These are phyloP conservation scores for Drosophila fuyamai DNA, from an alignment of 1,140 invertebrate species.

Conservation along the genomic window DNA sequence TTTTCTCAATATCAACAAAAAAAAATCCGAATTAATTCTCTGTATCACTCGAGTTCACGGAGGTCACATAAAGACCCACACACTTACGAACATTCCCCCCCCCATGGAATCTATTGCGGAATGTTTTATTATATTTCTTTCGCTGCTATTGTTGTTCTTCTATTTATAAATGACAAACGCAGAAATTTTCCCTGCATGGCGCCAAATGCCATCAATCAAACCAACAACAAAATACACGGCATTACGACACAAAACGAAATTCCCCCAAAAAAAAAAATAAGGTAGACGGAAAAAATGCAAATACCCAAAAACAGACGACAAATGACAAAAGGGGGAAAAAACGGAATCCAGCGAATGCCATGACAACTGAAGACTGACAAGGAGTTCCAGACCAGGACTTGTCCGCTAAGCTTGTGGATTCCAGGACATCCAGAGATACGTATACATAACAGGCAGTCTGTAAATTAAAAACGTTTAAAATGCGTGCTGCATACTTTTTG, in stretches of 20 bases:
- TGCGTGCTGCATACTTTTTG: constrained; percentile 67
- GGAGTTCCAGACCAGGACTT: constrained; percentile 34
- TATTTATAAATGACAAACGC: constrained; percentile 61
- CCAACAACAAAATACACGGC: constrained; percentile 43
- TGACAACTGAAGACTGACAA: constrained; percentile 55
- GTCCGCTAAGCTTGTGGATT: constrained; percentile 39
- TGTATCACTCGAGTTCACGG: constrained; percentile 32
- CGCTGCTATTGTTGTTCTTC: constrained; percentile 25
- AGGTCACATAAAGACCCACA: constrained; percentile 21
- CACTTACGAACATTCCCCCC: not conserved
- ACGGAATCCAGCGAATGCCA: constrained; percentile 32
- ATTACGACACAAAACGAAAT: constrained; percentile 35
- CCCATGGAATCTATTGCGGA: constrained; percentile 31
- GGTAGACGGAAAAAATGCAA: constrained; percentile 44
- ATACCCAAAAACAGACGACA: constrained; percentile 37
- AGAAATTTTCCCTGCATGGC: constrained; percentile 40
- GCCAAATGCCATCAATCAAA: constrained; percentile 61
- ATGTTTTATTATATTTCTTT: constrained; percentile 40
- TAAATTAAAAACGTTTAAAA: constrained; percentile 70
- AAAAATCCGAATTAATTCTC: constrained; percentile 21
- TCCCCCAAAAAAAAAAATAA: constrained; percentile 10
- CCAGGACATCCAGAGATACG: constrained; percentile 22
- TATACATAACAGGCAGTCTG: constrained; percentile 33
- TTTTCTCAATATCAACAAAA: not conserved
- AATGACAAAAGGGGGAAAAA: constrained; percentile 14